Evolutionary conservation across 2,888 invertebrate genomes (phyloP), one percentile per base, ranked within the genome.

Genomic region (Zygogramma bicolorata): DNA sequence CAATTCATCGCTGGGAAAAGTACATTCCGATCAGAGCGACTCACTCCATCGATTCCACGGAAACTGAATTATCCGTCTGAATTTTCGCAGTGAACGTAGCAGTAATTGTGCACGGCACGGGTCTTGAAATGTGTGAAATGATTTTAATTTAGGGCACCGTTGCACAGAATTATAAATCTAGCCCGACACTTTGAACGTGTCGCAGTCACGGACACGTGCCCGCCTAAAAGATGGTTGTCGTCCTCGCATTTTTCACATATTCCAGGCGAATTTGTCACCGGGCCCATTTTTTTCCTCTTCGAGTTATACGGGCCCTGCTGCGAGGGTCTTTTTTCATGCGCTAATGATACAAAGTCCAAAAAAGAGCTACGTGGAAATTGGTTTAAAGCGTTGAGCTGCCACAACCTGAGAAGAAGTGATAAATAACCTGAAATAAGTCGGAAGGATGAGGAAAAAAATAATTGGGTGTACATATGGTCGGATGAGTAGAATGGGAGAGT

Each of bases 231-330:
- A 63, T 46, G 63, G 31, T 42, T 46, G 42, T 46, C 29, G 46
- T 46, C 49, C 40, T 63, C 63, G 63, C 63, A 53, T 63, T 29
- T 63, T 63, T 31, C 63, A 63, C 46, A 46, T 15, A 63, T 63
- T 63, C 29, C 29, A 40, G 46, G 29, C 46, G 49, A 49, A 63
- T 63, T 63, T 63, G 63, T 63, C 63, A 63, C 13, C 42, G 20
- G 29, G n/a, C 8, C 63, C 46, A 49, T 63, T 63, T 63, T 63
- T 63, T 49, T 20, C 13, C 15, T 29, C 46, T 63, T 38, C 42
- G 40, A 62, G 18, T 62, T 27, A 62, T 62, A 42, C 42, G 42
- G 42, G 25, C 15, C n/a, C 31, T 34, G 13, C 3, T n/a, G 1
- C 10, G n/a, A 38, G n/a, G 38, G 10, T 38, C 38, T 46, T 46